Conservation (phyloP, 2,797 vertebrate species). For the Prunella strophiata region DNA sequence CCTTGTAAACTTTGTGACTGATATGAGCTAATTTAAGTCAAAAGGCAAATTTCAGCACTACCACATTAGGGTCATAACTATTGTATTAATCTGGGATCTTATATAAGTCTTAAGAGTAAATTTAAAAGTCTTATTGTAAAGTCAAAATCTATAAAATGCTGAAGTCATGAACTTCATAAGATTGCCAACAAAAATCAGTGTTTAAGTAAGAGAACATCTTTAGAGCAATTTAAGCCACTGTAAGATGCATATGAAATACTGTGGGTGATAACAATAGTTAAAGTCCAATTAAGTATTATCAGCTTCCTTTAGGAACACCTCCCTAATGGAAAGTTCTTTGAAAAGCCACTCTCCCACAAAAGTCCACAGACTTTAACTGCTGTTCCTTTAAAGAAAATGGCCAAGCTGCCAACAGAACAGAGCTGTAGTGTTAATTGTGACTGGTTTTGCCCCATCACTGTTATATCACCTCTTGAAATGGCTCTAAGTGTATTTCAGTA, state of each 20-base stretch:
- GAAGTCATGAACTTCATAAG: not conserved
- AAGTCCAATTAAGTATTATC: not conserved
- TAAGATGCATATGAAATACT: not conserved
- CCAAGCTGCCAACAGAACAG: not conserved
- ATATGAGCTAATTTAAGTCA: not conserved
- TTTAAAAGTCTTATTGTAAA: not conserved
- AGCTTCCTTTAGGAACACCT: not conserved
- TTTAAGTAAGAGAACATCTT: not conserved
- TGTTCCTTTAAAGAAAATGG: not conserved
- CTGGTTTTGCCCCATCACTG: not conserved
- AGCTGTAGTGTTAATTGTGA: not conserved
- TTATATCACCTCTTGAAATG: not conserved
- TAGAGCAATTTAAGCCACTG: not conserved
- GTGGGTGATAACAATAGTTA: not conserved
- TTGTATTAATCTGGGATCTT: not conserved
- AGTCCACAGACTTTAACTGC: not conserved
- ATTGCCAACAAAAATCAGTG: not conserved
- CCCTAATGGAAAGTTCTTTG: not conserved
- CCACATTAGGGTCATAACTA: not conserved
- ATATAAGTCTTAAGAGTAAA: not conserved
- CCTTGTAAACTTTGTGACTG: not conserved
- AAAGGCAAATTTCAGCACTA: not conserved
- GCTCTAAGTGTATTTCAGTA: not conserved
- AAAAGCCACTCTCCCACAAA: not conserved
- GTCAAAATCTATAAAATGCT: not conserved